A percentile compares a stretch with the other conserved stretches of the same genome.
phyloP scores from a whole-genome alignment of 2,888 invertebrate genomes.

The Eristalis pertinax region DNA sequence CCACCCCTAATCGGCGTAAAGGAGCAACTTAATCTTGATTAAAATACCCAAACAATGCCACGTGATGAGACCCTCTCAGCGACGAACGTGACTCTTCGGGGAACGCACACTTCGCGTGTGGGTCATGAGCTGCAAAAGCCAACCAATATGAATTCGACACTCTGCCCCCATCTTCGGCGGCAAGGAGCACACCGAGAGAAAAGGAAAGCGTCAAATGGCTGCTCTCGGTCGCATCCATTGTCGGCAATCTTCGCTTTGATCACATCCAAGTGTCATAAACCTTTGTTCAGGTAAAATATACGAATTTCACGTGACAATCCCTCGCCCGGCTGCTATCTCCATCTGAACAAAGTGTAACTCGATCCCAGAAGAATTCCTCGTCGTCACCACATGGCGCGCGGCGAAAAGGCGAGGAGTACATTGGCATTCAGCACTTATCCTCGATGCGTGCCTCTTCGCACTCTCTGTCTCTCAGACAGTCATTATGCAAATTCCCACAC shows the following conservation, averaged over 20 bases:
- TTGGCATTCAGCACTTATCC: conserved; percentile 57
- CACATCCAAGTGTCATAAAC: conserved; percentile 48
- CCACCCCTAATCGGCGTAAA: background rate
- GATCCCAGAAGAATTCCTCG: conserved; percentile 33
- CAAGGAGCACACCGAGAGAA: background rate
- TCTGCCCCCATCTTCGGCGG: background rate
- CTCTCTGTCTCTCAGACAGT: conserved; percentile 40
- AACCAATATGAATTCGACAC: conserved; percentile 54
- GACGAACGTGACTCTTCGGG: conserved; percentile 20
- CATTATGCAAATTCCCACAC: conserved; percentile 65
- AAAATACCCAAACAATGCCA: background rate
- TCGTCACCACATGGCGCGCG: background rate
- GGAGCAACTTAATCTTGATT: background rate
- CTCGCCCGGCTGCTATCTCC: background rate
- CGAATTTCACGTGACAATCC: conserved; percentile 51
- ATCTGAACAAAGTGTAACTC: conserved; percentile 21
- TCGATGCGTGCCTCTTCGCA: conserved; percentile 28
- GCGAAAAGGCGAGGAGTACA: conserved; percentile 16
- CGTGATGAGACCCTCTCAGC: background rate
- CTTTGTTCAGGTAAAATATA: conserved; percentile 42
- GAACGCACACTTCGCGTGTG: conserved; percentile 22
- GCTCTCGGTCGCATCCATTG: conserved; percentile 15
- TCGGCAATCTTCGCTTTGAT: conserved; percentile 57
- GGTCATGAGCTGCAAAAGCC: conserved; percentile 49
- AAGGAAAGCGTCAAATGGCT: conserved; percentile 35